Percentiles rank a stretch among this genome's conserved stretches.
phyloP scores from a whole-genome alignment of 2,888 invertebrate genomes.

The Melipona bicolor region DNA sequence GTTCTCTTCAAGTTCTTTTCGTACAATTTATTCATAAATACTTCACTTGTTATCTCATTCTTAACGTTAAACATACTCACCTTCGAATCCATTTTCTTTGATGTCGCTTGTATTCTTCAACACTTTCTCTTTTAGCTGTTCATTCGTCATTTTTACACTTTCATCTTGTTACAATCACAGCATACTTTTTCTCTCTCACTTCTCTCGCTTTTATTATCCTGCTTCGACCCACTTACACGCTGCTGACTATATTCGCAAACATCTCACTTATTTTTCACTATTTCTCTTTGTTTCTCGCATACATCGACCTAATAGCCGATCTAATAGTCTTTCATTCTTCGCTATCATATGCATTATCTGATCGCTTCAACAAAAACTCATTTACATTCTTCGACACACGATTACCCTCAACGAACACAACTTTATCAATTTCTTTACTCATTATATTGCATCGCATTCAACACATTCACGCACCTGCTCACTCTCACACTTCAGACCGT shows the following conservation, averaged over 20 bases:
- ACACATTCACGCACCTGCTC: too few relatives aligned
- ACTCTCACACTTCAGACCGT: too few relatives aligned
- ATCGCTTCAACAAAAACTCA: not conserved
- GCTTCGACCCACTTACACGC: not conserved
- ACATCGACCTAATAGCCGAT: not conserved
- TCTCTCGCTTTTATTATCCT: not conserved
- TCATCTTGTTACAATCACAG: not conserved
- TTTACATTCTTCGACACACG: not conserved
- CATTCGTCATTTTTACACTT: not conserved
- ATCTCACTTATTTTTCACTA: not conserved
- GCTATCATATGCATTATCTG: not conserved
- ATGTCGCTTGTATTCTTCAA: not conserved
- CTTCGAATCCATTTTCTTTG: slow-evolving; percentile 9
- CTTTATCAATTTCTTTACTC: not conserved
- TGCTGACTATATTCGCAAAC: not conserved
- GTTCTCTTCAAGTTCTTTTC: not conserved
- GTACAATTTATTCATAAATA: slow-evolving; percentile 31
- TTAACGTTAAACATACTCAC: not conserved
- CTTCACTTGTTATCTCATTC: not conserved
- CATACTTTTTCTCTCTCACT: not conserved
- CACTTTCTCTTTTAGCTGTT: not conserved
- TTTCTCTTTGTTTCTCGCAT: not conserved
- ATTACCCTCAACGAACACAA: not conserved
- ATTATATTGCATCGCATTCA: not conserved
- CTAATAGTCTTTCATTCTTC: not conserved